Evolutionary conservation across 2,113 vertebrate species (phyloP).

Genomic region (Muntiacus muntjak): DNA sequence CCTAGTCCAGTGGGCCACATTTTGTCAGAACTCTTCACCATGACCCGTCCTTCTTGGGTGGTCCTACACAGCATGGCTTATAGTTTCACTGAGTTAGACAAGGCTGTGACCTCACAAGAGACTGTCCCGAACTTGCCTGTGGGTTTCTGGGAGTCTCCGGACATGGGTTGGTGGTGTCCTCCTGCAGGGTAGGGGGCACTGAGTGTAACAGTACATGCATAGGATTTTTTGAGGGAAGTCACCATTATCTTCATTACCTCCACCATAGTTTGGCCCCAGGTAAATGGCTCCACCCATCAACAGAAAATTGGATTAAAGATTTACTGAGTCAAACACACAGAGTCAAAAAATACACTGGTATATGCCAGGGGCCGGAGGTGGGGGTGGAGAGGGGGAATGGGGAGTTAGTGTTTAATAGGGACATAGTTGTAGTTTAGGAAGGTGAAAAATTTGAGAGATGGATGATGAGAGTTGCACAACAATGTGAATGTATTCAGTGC

Average conservation of each 20-base stretch:
- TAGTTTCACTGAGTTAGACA: background rate
- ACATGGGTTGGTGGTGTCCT: background rate
- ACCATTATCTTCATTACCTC: background rate
- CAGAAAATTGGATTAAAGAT: background rate
- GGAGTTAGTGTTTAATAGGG: background rate
- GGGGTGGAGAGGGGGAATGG: background rate
- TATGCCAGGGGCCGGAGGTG: background rate
- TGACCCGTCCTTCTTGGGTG: fast-evolving
- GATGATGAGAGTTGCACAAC: background rate
- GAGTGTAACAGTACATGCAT: background rate
- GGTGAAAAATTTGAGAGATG: background rate
- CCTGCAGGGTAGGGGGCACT: background rate
- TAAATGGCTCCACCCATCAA: background rate
- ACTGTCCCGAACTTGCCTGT: background rate
- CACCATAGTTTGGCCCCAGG: background rate
- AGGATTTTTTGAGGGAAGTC: background rate
- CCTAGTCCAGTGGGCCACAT: background rate
- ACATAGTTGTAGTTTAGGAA: background rate
- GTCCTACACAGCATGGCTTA: background rate
- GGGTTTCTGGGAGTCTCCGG: background rate
- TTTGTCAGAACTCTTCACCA: background rate
- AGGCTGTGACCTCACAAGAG: background rate
- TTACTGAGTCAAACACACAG: background rate
- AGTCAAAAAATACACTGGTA: background rate
- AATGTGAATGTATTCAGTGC: background rate